Evolutionary conservation across 1,140 invertebrate genomes (phyloP), one percentile per base, ranked within the genome.

Genomic region (Drosophila parabipectinata): DNA sequence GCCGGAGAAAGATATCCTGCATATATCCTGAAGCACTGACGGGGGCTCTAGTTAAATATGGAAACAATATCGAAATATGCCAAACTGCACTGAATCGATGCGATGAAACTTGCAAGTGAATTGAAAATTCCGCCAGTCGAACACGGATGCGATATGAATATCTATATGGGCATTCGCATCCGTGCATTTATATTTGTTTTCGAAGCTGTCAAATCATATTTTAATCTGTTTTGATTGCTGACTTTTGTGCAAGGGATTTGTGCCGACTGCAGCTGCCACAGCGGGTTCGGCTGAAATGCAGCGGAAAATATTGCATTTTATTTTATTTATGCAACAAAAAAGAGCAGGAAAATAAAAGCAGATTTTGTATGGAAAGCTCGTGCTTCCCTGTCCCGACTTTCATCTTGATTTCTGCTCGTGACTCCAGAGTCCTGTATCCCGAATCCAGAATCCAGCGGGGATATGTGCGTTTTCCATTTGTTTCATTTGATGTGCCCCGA

Each of bases 181-280:
- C 64, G 26, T 63, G 59, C 78, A 66, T 67, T 54, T 67, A 76
- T 74, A 75, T 66, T 74, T 76, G 83, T 78, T 75, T 63, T 58
- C 72, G 77, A 63, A 67, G 81, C 84, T 91, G 84, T 91, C 89
- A 91, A 91, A 91, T 91, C 89, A 91, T 91, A 91, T 91, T 91
- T 91, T 91, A 91, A 91, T 91, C 89, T 91, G 85, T 79, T 91
- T 91, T 91, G 89, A 91, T 91, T 91, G 89, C 84, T 91, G 89
- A 91, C 89, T 91, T 91, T 89, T 89, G 84, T 90, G 82, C 79
- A 68, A 74, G 79, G 89, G 89, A 91, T 91, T 91, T 91, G 79
- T 76, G 76, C 71, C 64, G 72, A 66, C 66, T 48, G 74, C 67
- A 69, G 50, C 41, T n/a, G 64, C 47, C 24, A 28, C 47, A 39